A percentile compares a stretch with the other conserved stretches of the same genome.
Conservation (phyloP, 2,797 vertebrate genomes). For the Vespertilio murinus region DNA sequence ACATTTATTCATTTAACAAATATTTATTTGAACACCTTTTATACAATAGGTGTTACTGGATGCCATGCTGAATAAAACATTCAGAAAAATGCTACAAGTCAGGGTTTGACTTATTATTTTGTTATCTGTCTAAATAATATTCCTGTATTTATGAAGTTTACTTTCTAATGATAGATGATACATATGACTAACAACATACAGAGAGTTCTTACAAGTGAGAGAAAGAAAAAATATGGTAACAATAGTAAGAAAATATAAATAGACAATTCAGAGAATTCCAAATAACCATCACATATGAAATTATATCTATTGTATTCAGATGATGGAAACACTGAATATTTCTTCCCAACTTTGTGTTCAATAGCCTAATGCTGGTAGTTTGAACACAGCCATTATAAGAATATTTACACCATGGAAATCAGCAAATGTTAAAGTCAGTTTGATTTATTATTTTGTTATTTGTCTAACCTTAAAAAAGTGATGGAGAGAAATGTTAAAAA, state of each 20-base stretch:
- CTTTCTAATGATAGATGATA: background rate
- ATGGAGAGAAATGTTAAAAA: conserved; percentile 10
- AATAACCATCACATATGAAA: conserved; percentile 12
- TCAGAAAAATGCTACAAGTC: background rate
- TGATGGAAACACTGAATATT: background rate
- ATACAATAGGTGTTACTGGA: background rate
- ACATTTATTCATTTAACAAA: conserved; percentile 37
- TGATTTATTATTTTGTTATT: background rate
- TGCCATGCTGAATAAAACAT: background rate
- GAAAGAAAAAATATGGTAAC: background rate
- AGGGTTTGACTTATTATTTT: conserved; percentile 30
- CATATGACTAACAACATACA: background rate
- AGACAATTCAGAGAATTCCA: conserved; percentile 4
- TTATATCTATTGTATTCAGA: background rate
- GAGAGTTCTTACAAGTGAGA: background rate
- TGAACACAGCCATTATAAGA: background rate
- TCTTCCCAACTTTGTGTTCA: background rate
- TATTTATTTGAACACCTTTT: conserved; percentile 46
- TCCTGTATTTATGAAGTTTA: background rate
- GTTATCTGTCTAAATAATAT: background rate
- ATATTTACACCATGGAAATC: conserved; percentile 31
- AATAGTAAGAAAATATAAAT: background rate
- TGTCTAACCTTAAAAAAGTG: conserved; percentile 42
- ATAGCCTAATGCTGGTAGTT: conserved; percentile 1
- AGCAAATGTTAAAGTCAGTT: background rate